Evolutionary conservation across 2,888 invertebrate genomes (phyloP), one percentile per base, ranked within the genome.

Genomic region (Eustalomyia histrio): DNA sequence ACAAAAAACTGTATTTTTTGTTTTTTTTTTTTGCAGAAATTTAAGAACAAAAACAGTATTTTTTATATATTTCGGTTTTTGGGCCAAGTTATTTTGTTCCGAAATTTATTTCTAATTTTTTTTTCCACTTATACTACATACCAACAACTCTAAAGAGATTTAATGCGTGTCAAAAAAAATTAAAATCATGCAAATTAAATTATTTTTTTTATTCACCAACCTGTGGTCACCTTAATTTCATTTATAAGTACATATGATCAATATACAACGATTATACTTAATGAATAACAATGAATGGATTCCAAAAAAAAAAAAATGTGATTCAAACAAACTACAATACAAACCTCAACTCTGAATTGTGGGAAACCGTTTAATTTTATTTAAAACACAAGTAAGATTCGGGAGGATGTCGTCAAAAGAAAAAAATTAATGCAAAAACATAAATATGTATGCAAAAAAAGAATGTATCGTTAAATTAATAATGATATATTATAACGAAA

Each of bases 251-350:
- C 71, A 61, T 63, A 69, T 61, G 69, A 74, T 69, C 73, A 78
- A 69, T 76, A 78, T 68, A 65, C 72, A 78, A 57, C 68, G 53
- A 69, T 78, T 76, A 67, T 68, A 52, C 73, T 79, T 79, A 78
- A 81, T 74, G 79, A 81, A 81, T 79, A 81, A 81, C 74, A 79
- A 79, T 79, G 71, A 71, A 75, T 67, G 81, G 71, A 61, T 67
- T 57, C 39, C 52, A 68, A 39, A 71, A 24, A 24, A 72, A 29
- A 8, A 43, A 53, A 17, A 52, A 39, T 58, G 57, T 50, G n/a
- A 39, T 60, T 29, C 21, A 52, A 80, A 61, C 43, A 16, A 47
- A 58, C 60, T 61, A 68, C 57, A 76, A 80, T 80, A 60, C 71
- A 61, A 72, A 67, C 7, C n/a, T 12, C 39, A 61, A 73, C 67